Percentiles rank a stretch among this genome's conserved stretches.
Evolutionary conservation across 2,113 vertebrate species (phyloP).

Genomic region (Pseudorhombus dupliciocellatus): DNA sequence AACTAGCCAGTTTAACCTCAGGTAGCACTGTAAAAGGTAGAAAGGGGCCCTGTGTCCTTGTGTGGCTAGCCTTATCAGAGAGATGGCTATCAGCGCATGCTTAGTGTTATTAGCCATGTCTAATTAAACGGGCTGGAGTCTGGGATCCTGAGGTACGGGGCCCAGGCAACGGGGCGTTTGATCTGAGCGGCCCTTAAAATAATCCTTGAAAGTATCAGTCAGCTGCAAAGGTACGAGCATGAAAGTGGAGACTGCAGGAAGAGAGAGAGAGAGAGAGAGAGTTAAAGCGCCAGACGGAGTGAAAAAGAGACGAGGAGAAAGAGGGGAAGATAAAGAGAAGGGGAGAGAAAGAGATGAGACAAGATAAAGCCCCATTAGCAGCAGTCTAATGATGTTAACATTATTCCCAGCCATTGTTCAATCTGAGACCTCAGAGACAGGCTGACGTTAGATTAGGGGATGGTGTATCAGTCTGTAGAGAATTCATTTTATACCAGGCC

Average conservation of each 20-base stretch:
- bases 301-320: constrained; percentile 54
- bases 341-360: constrained; percentile 84
- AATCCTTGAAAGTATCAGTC: constrained; percentile 69
- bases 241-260: constrained; percentile 67
- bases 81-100: constrained; percentile 82
- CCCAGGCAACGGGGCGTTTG: constrained; percentile 80
- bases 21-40: constrained; percentile 64
- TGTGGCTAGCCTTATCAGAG: constrained; percentile 79
- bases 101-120: constrained; percentile 88
- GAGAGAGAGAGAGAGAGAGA: constrained; percentile 55
- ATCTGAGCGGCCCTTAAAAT: constrained; percentile 84
- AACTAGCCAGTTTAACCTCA: constrained; percentile 70
- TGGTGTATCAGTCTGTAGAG: constrained; percentile 90
- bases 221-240: constrained; percentile 72
- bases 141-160: constrained; percentile 70
- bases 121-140: constrained; percentile 89
- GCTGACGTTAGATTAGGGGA: constrained; percentile 90
- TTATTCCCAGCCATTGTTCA: constrained; percentile 93
- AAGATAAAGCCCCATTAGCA: constrained; percentile 93
- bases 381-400: constrained; percentile 94
- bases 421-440: constrained; percentile 91
- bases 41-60: constrained; percentile 52
- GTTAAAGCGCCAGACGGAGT: constrained; percentile 37
- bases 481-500: constrained; percentile 89
- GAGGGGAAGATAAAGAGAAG: constrained; percentile 46